Evolutionary conservation across 1,140 invertebrate genomes (phyloP), one percentile per base, ranked within the genome.

Genomic region (Diplogasteroides magnus): DNA sequence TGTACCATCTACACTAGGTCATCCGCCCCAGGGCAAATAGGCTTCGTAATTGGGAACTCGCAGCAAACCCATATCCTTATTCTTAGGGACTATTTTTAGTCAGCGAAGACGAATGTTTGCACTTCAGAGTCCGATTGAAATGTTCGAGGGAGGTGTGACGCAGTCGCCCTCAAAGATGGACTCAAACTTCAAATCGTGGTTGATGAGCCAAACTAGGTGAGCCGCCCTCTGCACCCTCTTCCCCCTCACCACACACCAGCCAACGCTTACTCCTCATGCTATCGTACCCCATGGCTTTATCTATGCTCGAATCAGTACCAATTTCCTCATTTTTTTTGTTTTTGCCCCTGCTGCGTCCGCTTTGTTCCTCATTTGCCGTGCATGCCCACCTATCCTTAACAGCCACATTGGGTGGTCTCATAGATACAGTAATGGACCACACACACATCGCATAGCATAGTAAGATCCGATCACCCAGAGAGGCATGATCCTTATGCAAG

Each of bases 71-170:
- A 56, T 48, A 28, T 29, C 37, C 15, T 26, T 65, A 55, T 37
- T 23, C 37, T 37, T 56, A 37, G 63, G 31, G 19, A 56, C 13
- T 56, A 2, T 3, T 19, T 11, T 23, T 13, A 66, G 2, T 23
- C 13, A 68, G 60, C 14, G n/a, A 25, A 26, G n/a, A 67, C 37
- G 11, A 15, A n/a, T 55, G 0, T 0, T n/a, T 48, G 15, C 25
- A 58, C 60, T 72, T 25, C 65, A 72, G 70, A 74, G 70, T 64
- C 80, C 80, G 25, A 82, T 82, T 69, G 80, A 82, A 69, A 82
- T 82, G 80, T 82, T 82, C 66, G 80, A 82, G 64, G 80, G 81
- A 37, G 80, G 80, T 26, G 81, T 82, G n/a, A 72, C 60, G 61
- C 80, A 83, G 68, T 77, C 74, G 27, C 81, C 80, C 13, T 76